Conservation (phyloP, 2,888 invertebrate species). For the Tryphoninae sp. region DNA sequence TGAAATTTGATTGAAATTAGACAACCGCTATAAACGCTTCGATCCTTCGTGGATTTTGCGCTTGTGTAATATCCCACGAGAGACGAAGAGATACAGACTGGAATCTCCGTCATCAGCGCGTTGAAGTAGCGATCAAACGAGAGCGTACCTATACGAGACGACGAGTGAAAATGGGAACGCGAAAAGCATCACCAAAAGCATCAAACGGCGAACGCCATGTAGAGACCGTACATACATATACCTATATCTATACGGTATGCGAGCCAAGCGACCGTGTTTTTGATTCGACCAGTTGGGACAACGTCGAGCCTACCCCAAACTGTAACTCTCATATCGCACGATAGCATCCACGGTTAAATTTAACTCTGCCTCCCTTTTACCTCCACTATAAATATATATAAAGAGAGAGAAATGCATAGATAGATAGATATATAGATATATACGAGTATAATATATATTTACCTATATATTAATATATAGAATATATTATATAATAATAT, state of each 20-base stretch:
- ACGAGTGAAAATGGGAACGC: conserved; percentile 17
- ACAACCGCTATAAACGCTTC: conserved; percentile 40
- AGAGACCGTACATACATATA: too few species aligned
- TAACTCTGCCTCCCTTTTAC: conserved; percentile 50
- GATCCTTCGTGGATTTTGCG: conserved; percentile 32
- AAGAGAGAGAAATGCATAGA: too few species aligned
- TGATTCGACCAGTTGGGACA: conserved; percentile 38
- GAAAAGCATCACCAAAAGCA: conserved; percentile 32
- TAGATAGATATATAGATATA: not conserved
- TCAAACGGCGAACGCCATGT: not conserved
- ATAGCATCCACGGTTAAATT: conserved; percentile 47
- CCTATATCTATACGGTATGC: too few species aligned
- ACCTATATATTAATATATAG: too few species aligned
- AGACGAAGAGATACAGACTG: conserved; percentile 31
- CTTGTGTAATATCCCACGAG: not conserved
- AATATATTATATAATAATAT: too few species aligned
- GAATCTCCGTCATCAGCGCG: conserved; percentile 7
- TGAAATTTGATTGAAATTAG: conserved; percentile 30
- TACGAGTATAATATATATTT: too few species aligned
- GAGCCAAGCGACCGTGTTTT: conserved; percentile 33
- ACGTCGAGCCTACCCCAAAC: conserved; percentile 3
- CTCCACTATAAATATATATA: not conserved
- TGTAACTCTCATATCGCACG: conserved; percentile 46
- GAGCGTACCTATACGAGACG: conserved; percentile 1
- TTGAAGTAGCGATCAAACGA: conserved; percentile 40